Percentiles rank a stretch among this genome's conserved stretches.
Conservation (phyloP, 2,888 invertebrate species). For the Achlya flavicornis region DNA sequence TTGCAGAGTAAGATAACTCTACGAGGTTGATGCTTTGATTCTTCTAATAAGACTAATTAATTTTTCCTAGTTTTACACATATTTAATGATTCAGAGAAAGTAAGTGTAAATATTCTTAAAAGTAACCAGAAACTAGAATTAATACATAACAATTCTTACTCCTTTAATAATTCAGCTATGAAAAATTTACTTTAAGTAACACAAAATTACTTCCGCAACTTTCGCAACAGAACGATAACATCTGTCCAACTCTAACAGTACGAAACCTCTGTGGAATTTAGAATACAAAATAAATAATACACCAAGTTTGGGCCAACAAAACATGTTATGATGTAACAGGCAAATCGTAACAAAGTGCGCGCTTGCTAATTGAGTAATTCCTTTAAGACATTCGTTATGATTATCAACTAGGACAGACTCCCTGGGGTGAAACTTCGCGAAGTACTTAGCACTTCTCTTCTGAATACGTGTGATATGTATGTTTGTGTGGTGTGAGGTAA, state of each 20-base stretch:
- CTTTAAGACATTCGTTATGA: conserved; percentile 67
- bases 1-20: background rate
- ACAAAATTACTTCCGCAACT: background rate
- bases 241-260: conserved; percentile 16
- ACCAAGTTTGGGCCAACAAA: conserved; percentile 4
- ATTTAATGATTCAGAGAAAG: no score
- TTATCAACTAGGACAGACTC: conserved; percentile 61
- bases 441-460: conserved; percentile 60
- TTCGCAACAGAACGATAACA: conserved; percentile 12
- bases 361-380: conserved; percentile 67
- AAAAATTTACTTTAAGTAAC: background rate
- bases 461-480: conserved; percentile 54
- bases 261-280: conserved; percentile 5
- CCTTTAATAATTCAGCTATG: background rate
- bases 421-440: conserved; percentile 54
- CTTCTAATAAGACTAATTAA: background rate
- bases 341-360: conserved; percentile 36
- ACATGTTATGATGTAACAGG: conserved; percentile 5
- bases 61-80: no score
- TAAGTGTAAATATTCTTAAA: no score
- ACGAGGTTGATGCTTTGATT: background rate
- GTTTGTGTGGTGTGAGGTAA: conserved; percentile 26
- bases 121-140: background rate
- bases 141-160: background rate
- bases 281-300: conserved; percentile 4